Conservation (phyloP, 2,888 invertebrate genomes). For the Meandrusa payeni region DNA sequence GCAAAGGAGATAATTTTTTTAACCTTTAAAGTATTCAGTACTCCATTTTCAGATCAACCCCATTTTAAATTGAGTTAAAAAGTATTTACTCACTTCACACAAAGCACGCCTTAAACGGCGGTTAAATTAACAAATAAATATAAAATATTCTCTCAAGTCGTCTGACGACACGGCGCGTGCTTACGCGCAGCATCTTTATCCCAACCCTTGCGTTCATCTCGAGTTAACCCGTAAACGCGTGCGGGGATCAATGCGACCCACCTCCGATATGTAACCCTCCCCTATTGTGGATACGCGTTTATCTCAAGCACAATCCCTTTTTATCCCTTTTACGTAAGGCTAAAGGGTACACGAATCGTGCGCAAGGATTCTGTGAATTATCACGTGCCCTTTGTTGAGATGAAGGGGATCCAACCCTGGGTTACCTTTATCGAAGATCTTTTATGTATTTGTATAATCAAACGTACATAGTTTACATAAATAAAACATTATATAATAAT, state of each 20-base stretch:
- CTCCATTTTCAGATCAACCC: no score
- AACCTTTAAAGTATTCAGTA: no score
- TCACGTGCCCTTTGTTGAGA: conserved; percentile 69
- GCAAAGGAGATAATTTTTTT: no score
- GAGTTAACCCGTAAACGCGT: conserved; percentile 70
- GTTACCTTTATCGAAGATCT: conserved; percentile 37
- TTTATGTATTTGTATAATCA: conserved; percentile 33
- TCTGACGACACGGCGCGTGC: conserved; percentile 47
- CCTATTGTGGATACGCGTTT: conserved; percentile 48
- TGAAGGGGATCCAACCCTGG: conserved; percentile 56
- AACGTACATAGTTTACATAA: no score
- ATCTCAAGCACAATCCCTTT: conserved; percentile 62
- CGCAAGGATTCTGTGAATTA: conserved; percentile 71
- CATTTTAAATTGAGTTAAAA: not conserved
- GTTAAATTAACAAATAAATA: conserved; percentile 13
- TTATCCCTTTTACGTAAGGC: conserved; percentile 57
- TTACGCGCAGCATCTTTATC: conserved; percentile 60
- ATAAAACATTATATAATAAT: no score
- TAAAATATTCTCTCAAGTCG: conserved; percentile 32
- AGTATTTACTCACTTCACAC: not conserved
- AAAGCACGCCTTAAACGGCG: not conserved
- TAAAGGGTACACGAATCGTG: conserved; percentile 70
- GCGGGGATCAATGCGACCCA: conserved; percentile 66
- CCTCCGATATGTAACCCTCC: conserved; percentile 48
- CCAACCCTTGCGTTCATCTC: conserved; percentile 40